Evolutionary conservation across 2,888 invertebrate species (phyloP).

Genomic region (Podabrus alpinus): DNA sequence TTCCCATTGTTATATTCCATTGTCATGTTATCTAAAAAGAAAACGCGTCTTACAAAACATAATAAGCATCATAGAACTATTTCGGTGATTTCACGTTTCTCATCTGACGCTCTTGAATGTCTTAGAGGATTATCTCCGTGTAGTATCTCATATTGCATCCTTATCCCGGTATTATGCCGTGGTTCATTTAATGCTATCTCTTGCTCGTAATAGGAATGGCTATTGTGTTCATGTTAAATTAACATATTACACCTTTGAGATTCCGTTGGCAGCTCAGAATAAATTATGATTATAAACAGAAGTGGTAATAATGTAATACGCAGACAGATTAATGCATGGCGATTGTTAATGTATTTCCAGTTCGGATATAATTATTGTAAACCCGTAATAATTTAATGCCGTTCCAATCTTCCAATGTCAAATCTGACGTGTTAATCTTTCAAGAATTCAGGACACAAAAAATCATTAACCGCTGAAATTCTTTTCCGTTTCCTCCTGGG

Average conservation of each 20-base stretch:
- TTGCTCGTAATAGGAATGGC: slow-evolving; percentile 2
- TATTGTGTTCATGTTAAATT: slow-evolving; percentile 18
- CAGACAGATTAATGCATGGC: not conserved
- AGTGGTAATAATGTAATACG: slow-evolving; percentile 19
- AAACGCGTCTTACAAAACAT: not conserved
- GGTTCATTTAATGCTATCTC: slow-evolving; percentile 10
- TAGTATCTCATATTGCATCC: slow-evolving; percentile 3
- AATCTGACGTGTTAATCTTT: not conserved
- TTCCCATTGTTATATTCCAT: not conserved
- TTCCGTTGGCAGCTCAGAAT: slow-evolving; percentile 17
- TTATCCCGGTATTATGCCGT: not conserved
- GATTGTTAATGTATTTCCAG: not conserved
- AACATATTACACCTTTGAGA: slow-evolving; percentile 28
- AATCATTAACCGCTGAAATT: not conserved
- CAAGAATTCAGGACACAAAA: not conserved
- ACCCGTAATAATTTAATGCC: not conserved
- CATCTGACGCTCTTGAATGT: not conserved
- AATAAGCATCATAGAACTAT: not conserved
- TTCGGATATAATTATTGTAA: not conserved
- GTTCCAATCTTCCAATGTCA: not conserved
- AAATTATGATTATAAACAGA: slow-evolving; percentile 7
- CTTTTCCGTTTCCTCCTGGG: not conserved
- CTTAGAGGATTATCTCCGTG: not conserved
- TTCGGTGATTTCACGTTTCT: not conserved
- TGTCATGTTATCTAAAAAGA: not conserved